A percentile compares a stretch with the other conserved stretches of the same genome.
These are phyloP conservation scores for Nanorana parkeri DNA, from an alignment of 2,113 vertebrate genomes.

Conservation along the genomic window DNA sequence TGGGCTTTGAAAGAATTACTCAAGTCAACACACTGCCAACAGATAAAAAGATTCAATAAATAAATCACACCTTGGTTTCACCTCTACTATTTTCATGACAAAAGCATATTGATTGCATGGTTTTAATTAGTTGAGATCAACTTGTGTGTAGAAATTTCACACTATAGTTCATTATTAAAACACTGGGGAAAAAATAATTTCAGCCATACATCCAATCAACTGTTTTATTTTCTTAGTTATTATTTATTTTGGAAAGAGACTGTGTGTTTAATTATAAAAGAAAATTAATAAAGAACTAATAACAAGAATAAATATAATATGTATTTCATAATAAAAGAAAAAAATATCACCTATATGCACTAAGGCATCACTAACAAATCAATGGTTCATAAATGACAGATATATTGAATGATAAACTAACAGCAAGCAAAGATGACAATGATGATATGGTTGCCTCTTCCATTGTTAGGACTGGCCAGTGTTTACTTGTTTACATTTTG, in stretches of 20 bases:
- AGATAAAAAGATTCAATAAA: slow-evolving; percentile 37
- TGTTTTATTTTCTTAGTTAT: background rate
- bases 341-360: background rate
- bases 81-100: slow-evolving; percentile 40
- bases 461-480: too few relatives aligned
- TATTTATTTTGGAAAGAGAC: background rate
- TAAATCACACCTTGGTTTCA: slow-evolving; percentile 19
- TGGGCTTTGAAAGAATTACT: slow-evolving; percentile 15
- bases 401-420: background rate
- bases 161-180: slow-evolving; percentile 31
- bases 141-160: slow-evolving; percentile 26
- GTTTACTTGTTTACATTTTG: too few relatives aligned
- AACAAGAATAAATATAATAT: background rate
- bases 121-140: slow-evolving; percentile 50
- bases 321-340: background rate
- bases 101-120: slow-evolving; percentile 34
- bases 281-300: background rate
- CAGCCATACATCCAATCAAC: background rate
- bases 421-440: too few relatives aligned
- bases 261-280: background rate
- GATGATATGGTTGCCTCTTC: too few relatives aligned
- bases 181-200: background rate
- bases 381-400: background rate
- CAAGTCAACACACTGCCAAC: slow-evolving; percentile 8
- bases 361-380: background rate